These are phyloP conservation scores for Mesoligia furuncula DNA, from an alignment of 2,888 invertebrate genomes.

Conservation along the genomic window DNA sequence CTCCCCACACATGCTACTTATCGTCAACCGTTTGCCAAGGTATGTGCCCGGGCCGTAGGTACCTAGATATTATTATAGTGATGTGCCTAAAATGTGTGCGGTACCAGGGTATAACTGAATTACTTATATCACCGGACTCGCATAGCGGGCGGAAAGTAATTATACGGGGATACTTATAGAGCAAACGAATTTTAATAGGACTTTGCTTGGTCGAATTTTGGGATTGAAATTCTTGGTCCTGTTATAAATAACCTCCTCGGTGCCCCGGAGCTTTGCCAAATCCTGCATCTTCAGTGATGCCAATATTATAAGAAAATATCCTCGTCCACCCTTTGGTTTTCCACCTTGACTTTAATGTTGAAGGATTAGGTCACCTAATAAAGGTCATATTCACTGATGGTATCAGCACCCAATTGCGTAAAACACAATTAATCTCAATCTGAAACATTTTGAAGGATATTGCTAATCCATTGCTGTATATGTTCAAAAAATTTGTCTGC, in stretches of 20 bases:
- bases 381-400: not conserved
- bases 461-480: too few species aligned
- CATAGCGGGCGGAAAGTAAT: conserved; percentile 49
- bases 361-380: not conserved
- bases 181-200: conserved; percentile 44
- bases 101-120: conserved; percentile 48
- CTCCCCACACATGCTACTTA: conserved; percentile 14
- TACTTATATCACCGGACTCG: conserved; percentile 48
- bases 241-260: not conserved
- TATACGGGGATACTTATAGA: conserved; percentile 39
- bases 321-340: not conserved
- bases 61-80: conserved; percentile 8
- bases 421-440: too few species aligned
- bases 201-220: conserved; percentile 17
- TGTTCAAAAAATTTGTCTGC: too few species aligned
- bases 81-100: conserved; percentile 29
- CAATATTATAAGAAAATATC: not conserved
- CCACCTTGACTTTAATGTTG: not conserved
- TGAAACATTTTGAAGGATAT: too few species aligned
- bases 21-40: not conserved
- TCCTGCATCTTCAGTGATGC: not conserved
- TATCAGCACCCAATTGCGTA: too few species aligned
- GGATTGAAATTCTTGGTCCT: conserved; percentile 13
- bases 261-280: not conserved
- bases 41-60: not conserved